phyloP scores from a whole-genome alignment of 2,888 invertebrate genomes.

The Laothoe populi region DNA sequence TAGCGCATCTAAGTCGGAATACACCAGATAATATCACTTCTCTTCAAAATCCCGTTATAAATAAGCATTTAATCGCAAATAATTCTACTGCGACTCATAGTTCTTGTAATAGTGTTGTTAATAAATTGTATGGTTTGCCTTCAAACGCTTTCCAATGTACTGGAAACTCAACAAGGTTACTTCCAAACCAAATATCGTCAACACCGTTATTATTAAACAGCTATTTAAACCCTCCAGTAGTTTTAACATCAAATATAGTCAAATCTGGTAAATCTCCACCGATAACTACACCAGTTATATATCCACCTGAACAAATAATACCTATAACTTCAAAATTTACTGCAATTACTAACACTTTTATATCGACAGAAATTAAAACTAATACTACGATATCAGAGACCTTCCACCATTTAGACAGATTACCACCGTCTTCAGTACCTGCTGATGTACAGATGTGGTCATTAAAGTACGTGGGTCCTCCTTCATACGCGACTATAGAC shows the following conservation, averaged over 20 bases:
- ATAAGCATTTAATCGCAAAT: neutral
- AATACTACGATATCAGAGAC: neutral
- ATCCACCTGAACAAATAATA: neutral
- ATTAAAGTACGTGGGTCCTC: neutral
- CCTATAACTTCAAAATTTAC: neutral
- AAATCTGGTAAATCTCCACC: neutral
- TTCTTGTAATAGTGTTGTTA: neutral
- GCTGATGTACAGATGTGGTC: slow-evolving; percentile 9
- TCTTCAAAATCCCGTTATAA: neutral
- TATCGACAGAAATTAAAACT: neutral
- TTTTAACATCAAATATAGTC: neutral
- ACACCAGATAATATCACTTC: neutral
- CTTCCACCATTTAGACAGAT: neutral
- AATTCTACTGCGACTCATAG: neutral
- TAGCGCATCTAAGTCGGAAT: slow-evolving; percentile 7
- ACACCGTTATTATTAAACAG: neutral
- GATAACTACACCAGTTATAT: neutral
- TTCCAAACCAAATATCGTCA: neutral
- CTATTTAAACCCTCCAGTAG: neutral
- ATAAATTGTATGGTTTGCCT: slow-evolving; percentile 11
- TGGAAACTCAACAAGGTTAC: neutral
- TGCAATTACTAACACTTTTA: neutral
- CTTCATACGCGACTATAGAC: slow-evolving; percentile 54
- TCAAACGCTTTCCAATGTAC: neutral
- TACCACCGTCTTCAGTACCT: neutral